phyloP scores from a whole-genome alignment of 2,888 invertebrate species.

The Drosophila gaucha region DNA sequence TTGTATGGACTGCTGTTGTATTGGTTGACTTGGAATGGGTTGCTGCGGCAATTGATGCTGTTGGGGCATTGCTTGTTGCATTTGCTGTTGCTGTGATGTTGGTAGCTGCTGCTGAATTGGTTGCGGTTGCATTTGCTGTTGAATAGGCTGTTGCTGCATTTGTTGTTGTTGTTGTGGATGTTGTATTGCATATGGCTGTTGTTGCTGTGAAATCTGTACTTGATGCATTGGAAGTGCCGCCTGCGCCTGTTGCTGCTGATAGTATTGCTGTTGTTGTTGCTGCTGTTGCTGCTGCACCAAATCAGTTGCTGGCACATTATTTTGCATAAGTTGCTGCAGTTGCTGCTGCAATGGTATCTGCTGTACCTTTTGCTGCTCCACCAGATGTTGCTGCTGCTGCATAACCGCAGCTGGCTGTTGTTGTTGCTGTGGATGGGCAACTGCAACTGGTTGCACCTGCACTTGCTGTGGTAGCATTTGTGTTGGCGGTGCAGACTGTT shows the following conservation, averaged over 20 bases:
- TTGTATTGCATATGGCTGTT: slow-evolving; percentile 34
- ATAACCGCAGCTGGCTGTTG: slow-evolving; percentile 47
- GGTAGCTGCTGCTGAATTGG: slow-evolving; percentile 39
- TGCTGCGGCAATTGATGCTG: slow-evolving; percentile 51
- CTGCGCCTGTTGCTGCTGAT: slow-evolving; percentile 55
- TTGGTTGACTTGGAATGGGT: slow-evolving; percentile 74
- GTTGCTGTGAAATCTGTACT: slow-evolving; percentile 57
- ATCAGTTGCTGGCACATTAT: slow-evolving; percentile 55
- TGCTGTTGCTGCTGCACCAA: slow-evolving; percentile 43
- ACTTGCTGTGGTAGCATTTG: slow-evolving; percentile 45
- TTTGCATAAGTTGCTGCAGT: slow-evolving; percentile 67
- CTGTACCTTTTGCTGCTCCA: slow-evolving; percentile 53
- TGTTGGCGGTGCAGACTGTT: slow-evolving; percentile 29
- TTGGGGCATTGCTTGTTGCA: slow-evolving; percentile 37
- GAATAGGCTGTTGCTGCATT: slow-evolving; percentile 42
- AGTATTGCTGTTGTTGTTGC: slow-evolving; percentile 58
- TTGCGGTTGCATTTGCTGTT: slow-evolving; percentile 70
- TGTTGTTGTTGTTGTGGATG: slow-evolving; percentile 39
- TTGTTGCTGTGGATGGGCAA: slow-evolving; percentile 49
- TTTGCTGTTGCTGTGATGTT: slow-evolving; percentile 63
- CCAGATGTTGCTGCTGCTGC: slow-evolving; percentile 50
- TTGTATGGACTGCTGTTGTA: slow-evolving; percentile 4
- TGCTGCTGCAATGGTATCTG: slow-evolving; percentile 75
- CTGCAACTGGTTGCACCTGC: slow-evolving; percentile 45
- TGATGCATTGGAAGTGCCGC: slow-evolving; percentile 45